Evolutionary conservation across 1,140 invertebrate species (phyloP), one percentile per base, ranked within the genome.

Genomic region (Orussus abietinus): DNA sequence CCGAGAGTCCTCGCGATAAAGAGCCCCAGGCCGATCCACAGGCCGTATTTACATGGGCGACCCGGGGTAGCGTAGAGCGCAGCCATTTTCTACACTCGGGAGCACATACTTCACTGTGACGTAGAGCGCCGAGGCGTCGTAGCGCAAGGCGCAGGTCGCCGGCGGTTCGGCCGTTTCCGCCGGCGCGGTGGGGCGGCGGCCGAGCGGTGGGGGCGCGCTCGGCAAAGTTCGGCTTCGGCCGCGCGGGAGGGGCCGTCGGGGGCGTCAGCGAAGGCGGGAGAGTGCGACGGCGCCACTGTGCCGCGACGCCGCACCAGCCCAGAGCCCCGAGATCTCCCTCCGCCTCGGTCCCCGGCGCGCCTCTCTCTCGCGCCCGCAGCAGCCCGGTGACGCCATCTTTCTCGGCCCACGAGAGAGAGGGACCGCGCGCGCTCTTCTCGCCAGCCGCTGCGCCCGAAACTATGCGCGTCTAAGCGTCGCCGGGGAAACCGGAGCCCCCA

Each of bases 71-170:
- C 58, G 56, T 52, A 60, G 57, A 58, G 53, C 61, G 58, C 54
- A 67, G 67, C 67, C 66, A 70, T 70, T 70, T 70, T 70, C 64
- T 67, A 69, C 62, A 60, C 58, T 59, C 63, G 59, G 57, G 63
- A 65, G 64, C 64, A 66, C 67, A 69, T 70, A 70, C 64, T 70
- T 69, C 51, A 70, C 67, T 67, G 64, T 68, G 64, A 68, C 64
- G 64, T 69, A 62, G 60, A 10, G 40, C 5, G 38, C 42, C 40
- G 42, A 33, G 35, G 51, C 55, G 47, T 38, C 47, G 47, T 51
- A 45, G 40, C 47, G 46, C 51, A 52, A 47, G 51, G 57, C 61
- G 58, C 62, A 57, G 48, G 55, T 45, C 28, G 33, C 19, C 9
- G 26, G 3, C 2, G 3, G 20, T 12, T 62, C 60, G 60, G 49